Conservation (phyloP, 2,113 vertebrate genomes). For the rabbit (Oryctolagus cuniculus) region mOryCun1.1 NC_091438.1:89585001-89585500, state of each 20-base stretch:
- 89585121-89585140: neutral
- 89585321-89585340: constrained; percentile 1
- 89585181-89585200: neutral
- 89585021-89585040: neutral
- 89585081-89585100: no score
- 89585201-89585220: neutral
- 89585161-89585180: neutral
- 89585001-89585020: neutral
- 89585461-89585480: neutral
- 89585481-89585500: neutral
- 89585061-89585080: neutral
- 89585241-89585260: neutral
- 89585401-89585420: neutral
- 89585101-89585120: neutral
- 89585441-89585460: neutral
- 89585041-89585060: neutral
- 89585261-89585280: neutral
- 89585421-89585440: neutral
- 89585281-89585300: constrained; percentile 12
- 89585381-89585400: neutral
- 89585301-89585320: neutral
- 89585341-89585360: neutral
- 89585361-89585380: neutral
- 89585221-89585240: no score
- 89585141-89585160: neutral